Percentiles rank a stretch among this genome's conserved stretches.
Evolutionary conservation across 2,797 vertebrate genomes (phyloP).

Genomic region (Micromesistius poutassou): DNA sequence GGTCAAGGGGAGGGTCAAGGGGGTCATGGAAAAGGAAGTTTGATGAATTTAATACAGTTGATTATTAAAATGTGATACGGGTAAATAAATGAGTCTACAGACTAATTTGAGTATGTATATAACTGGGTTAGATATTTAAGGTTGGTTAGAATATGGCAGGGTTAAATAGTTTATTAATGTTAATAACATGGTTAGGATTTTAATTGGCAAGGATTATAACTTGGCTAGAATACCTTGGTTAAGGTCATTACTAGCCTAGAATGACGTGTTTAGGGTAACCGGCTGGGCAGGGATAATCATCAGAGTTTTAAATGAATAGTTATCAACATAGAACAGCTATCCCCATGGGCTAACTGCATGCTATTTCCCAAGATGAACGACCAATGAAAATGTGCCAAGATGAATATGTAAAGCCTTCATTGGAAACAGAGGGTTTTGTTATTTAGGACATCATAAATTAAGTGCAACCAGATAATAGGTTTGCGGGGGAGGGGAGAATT

Average conservation of each 20-base stretch:
- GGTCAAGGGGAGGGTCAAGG: too few relatives aligned
- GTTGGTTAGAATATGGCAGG: not conserved
- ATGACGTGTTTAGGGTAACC: not conserved
- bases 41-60: not conserved
- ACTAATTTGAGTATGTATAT: not conserved
- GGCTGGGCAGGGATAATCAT: not conserved
- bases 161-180: not conserved
- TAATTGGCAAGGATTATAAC: not conserved
- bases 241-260: not conserved
- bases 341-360: not conserved
- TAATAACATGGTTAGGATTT: not conserved
- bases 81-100: not conserved
- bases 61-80: not conserved
- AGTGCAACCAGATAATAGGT: not conserved
- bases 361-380: not conserved
- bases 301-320: not conserved
- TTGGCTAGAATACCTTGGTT: not conserved
- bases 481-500: not conserved
- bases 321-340: not conserved
- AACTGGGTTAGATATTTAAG: not conserved
- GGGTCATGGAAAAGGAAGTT: not conserved
- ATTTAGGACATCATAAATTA: not conserved
- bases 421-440: not conserved
- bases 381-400: not conserved
- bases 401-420: not conserved